Evolutionary conservation across 2,113 vertebrate species (phyloP).

Genomic region (Ibidorhyncha struthersii): DNA sequence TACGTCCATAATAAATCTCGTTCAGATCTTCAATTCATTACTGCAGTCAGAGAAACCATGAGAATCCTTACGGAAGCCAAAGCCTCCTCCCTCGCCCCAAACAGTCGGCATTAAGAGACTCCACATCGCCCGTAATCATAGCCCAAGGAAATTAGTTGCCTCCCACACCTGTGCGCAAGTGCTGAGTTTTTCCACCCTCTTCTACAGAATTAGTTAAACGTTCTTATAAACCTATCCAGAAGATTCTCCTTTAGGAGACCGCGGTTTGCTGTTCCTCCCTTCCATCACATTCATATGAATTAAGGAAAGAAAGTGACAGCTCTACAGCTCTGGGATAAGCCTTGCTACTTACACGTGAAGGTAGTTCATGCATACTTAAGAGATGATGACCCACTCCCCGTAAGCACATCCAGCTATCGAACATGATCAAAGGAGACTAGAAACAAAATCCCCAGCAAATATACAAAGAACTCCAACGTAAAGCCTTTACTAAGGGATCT

Average conservation of each 20-base stretch:
- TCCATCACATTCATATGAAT: not conserved
- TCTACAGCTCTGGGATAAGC: not conserved
- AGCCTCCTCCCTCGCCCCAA: not conserved
- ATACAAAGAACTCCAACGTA: not conserved
- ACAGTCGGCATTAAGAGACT: not conserved
- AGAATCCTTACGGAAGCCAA: not conserved
- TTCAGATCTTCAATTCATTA: not conserved
- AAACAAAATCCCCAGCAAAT: not conserved
- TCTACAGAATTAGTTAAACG: not conserved
- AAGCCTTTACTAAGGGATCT: not conserved
- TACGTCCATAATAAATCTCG: not conserved
- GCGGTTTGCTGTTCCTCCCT: not conserved
- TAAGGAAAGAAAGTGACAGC: not conserved
- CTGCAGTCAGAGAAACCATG: not conserved
- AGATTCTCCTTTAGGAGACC: not conserved
- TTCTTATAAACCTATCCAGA: not conserved
- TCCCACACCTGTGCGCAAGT: accelerated
- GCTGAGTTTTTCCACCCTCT: not conserved
- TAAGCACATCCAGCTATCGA: too few relatives aligned
- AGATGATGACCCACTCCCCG: not conserved
- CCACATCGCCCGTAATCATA: not conserved
- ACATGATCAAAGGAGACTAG: not conserved
- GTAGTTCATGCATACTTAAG: not conserved
- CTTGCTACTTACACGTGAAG: not conserved
- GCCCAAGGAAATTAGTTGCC: accelerated